Evolutionary conservation across 2,797 vertebrate genomes (phyloP).

Genomic region (Scyliorhinus canicula): DNA sequence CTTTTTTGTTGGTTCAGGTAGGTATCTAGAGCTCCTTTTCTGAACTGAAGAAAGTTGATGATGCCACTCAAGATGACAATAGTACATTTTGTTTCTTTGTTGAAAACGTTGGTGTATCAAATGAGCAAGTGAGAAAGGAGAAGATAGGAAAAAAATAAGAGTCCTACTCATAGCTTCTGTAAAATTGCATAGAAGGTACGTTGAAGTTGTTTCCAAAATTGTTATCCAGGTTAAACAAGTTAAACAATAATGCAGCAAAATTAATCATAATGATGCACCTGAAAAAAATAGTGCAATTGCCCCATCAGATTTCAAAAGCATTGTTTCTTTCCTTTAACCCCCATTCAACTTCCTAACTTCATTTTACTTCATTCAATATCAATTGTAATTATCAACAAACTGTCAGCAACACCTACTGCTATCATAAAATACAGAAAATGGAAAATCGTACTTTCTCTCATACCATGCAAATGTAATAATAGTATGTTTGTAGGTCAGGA

Average conservation of each 20-base stretch:
- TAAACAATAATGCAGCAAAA: neutral
- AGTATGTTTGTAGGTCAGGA: neutral
- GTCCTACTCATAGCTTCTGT: neutral
- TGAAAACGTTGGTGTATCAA: neutral
- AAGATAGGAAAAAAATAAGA: neutral
- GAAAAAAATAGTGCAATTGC: neutral
- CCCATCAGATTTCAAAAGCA: neutral
- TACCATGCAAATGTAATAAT: neutral
- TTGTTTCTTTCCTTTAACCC: neutral
- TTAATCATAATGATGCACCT: neutral
- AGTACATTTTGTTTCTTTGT: constrained; percentile 57
- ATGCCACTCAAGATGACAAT: constrained; percentile 61
- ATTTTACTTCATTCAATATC: neutral
- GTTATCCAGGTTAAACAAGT: neutral
- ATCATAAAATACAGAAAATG: neutral
- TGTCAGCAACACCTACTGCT: no score
- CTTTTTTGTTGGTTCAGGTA: constrained; percentile 54
- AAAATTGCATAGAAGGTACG: neutral
- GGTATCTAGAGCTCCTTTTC: constrained; percentile 56
- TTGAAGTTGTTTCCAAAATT: neutral
- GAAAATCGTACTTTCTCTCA: neutral
- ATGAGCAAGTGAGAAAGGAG: neutral
- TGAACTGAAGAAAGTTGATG: constrained; percentile 68
- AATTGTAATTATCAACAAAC: neutral
- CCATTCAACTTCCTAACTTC: neutral